phyloP scores from a whole-genome alignment of 2,888 invertebrate species.

The Ochropacha duplaris region DNA sequence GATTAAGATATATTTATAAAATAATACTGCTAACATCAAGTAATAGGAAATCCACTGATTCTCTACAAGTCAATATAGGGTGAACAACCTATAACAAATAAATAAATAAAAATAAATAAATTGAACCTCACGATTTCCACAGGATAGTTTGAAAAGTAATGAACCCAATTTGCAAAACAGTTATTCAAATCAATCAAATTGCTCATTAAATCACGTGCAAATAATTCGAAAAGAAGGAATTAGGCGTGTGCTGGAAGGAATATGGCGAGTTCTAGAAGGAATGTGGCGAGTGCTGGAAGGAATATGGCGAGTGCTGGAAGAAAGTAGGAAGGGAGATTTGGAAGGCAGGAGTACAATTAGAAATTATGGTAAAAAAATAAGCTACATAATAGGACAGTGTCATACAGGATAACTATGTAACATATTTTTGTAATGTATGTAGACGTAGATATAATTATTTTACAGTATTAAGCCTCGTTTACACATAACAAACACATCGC shows the following conservation, averaged over 20 bases:
- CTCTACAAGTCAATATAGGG: too few relatives aligned
- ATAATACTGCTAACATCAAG: too few relatives aligned
- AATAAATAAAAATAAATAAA: too few relatives aligned
- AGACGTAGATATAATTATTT: too few relatives aligned
- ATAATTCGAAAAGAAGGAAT: slow-evolving; percentile 3
- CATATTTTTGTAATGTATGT: neutral
- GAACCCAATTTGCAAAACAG: neutral
- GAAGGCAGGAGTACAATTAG: slow-evolving; percentile 16
- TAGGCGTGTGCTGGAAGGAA: slow-evolving; percentile 34
- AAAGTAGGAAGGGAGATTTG: slow-evolving; percentile 14
- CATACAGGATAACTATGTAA: neutral
- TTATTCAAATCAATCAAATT: neutral
- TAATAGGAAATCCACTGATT: too few relatives aligned
- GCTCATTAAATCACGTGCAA: slow-evolving; percentile 8
- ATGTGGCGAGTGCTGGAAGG: slow-evolving; percentile 34
- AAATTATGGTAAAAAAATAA: neutral
- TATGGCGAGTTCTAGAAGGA: slow-evolving; percentile 2
- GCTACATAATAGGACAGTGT: neutral
- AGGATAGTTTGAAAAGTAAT: neutral
- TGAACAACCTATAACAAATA: too few relatives aligned
- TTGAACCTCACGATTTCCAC: too few relatives aligned
- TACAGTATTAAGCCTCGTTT: neutral
- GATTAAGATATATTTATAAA: too few relatives aligned
- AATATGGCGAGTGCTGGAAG: slow-evolving; percentile 30
- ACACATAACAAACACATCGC: neutral